phyloP scores from a whole-genome alignment of 2,888 invertebrate genomes.

The Ochropacha duplaris region DNA sequence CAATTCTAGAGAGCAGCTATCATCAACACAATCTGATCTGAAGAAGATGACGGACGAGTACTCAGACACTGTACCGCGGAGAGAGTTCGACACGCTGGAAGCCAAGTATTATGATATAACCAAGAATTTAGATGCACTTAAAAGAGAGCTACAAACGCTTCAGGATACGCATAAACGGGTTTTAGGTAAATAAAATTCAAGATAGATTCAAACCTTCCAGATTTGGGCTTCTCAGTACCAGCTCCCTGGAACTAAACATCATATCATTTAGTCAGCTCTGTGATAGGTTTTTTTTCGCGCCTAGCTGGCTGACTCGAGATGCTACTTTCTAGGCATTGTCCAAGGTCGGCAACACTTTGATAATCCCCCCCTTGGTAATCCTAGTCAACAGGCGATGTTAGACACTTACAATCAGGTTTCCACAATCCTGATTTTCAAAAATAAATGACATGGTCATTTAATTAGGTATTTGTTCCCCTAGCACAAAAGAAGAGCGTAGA shows the following conservation, averaged over 20 bases:
- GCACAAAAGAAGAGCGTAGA: constrained; percentile 56
- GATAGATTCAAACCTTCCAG: not conserved
- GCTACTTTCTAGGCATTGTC: too few relatives aligned
- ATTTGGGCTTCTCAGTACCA: too few relatives aligned
- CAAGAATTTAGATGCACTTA: constrained; percentile 40
- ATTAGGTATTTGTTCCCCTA: constrained; percentile 16
- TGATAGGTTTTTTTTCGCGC: too few relatives aligned
- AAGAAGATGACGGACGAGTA: constrained; percentile 69
- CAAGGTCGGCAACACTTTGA: too few relatives aligned
- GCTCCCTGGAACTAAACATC: too few relatives aligned
- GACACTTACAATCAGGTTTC: too few relatives aligned
- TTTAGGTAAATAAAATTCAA: constrained; percentile 33
- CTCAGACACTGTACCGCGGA: constrained; percentile 69
- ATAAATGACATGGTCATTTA: too few relatives aligned
- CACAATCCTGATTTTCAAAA: too few relatives aligned
- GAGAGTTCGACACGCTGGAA: constrained; percentile 63
- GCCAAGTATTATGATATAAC: constrained; percentile 42
- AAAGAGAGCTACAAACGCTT: constrained; percentile 43
- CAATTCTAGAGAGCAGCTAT: constrained; percentile 67
- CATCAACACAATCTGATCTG: constrained; percentile 60
- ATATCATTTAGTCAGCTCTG: too few relatives aligned
- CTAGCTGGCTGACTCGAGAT: too few relatives aligned
- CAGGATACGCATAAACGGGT: constrained; percentile 50
- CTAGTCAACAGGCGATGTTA: too few relatives aligned
- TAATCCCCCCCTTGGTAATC: too few relatives aligned